Conservation (phyloP, 2,888 invertebrate genomes). For the Eupithecia pulchellata region DNA sequence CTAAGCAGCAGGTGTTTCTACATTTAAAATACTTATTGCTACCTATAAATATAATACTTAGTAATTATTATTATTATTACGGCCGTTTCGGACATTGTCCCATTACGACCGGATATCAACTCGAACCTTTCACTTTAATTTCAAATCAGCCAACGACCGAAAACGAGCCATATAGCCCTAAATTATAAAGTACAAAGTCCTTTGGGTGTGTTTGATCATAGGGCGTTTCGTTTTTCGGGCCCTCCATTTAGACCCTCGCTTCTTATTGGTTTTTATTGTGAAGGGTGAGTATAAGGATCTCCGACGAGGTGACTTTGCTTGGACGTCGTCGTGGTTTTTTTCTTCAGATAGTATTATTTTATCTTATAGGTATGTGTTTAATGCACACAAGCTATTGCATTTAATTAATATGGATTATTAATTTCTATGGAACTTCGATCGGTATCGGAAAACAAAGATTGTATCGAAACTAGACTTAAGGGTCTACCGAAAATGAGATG, state of each 20-base stretch:
- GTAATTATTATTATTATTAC: constrained; percentile 16
- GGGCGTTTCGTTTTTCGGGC: constrained; percentile 67
- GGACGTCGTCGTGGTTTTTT: constrained; percentile 47
- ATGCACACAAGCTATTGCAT: neutral
- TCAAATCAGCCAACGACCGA: constrained; percentile 43
- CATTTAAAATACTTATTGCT: constrained; percentile 5
- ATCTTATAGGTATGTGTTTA: neutral
- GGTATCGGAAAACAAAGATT: neutral
- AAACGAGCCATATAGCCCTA: constrained; percentile 38
- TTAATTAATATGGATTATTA: neutral
- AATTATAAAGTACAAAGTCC: constrained; percentile 50
- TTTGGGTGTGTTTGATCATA: constrained; percentile 52
- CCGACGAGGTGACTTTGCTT: constrained; percentile 70
- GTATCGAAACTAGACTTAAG: neutral
- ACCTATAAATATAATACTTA: neutral
- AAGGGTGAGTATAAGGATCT: constrained; percentile 72
- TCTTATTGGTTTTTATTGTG: constrained; percentile 81
- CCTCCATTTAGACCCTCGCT: constrained; percentile 71
- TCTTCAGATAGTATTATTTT: neutral
- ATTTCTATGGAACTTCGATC: neutral
- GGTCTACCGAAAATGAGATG: neutral
- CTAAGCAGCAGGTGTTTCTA: constrained; percentile 11
- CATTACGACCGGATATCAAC: constrained; percentile 47
- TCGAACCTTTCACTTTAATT: constrained; percentile 67
- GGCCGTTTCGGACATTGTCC: constrained; percentile 26